A percentile compares a stretch with the other conserved stretches of the same genome.
Conservation (phyloP, 2,113 vertebrate genomes). For the Pyrgilauda ruficollis region DNA sequence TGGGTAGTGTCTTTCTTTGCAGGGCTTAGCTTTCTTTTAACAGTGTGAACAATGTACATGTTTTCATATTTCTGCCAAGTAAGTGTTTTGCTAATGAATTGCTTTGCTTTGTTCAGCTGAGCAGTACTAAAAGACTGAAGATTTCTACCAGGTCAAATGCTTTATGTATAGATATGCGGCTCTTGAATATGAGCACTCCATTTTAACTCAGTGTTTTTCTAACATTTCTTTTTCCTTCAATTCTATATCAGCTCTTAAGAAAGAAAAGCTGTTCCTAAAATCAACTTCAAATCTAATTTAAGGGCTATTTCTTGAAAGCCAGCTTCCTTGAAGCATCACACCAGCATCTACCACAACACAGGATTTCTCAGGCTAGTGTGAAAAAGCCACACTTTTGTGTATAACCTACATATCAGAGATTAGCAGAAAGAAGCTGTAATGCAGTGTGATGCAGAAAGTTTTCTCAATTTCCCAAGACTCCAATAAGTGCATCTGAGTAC, state of each 20-base stretch:
- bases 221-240: background rate
- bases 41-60: background rate
- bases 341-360: background rate
- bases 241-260: background rate
- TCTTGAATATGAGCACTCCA: background rate
- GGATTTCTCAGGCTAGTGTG: background rate
- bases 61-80: background rate
- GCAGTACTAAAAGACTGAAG: background rate
- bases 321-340: background rate
- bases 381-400: background rate
- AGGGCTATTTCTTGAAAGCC: background rate
- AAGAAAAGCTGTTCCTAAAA: background rate
- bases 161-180: background rate
- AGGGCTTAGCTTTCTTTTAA: background rate
- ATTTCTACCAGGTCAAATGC: conserved; percentile 55
- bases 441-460: background rate
- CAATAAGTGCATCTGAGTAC: background rate
- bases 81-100: background rate
- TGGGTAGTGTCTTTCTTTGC: background rate
- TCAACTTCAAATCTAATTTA: background rate
- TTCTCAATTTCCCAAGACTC: background rate
- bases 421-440: background rate
- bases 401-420: background rate
- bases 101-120: background rate
- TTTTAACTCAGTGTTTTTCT: background rate